Evolutionary conservation across 2,113 vertebrate species (phyloP), one percentile per base, ranked within the genome.

Genomic region (Vidua macroura): DNA sequence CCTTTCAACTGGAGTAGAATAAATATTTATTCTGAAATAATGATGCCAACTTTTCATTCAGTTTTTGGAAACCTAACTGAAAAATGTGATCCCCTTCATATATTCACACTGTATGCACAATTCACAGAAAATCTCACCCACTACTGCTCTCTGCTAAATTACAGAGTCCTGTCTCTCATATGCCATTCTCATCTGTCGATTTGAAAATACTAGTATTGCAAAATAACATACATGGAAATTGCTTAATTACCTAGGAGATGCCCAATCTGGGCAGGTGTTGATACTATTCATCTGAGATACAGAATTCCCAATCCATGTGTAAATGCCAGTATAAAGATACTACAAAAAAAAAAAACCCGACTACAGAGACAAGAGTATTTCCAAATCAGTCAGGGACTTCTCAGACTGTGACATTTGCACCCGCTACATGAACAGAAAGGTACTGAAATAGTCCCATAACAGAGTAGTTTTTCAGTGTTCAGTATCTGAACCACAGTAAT

Each of bases 21-120:
- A 87, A 91, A 93, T 86, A 92, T 83, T 94, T 79, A 69, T 37
- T 62, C 48, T 56, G 76, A 91, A 94, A 68, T 44, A 79, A 81
- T 11, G 18, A 81, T 41, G 79, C 28, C 52, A 86, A 56, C 37
- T 74, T 83, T 59, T 92, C 70, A 64, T 41, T 78, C 60, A 72
- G 43, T 49, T 52, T 69, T 73, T 58, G 41, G 72, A 83, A 88
- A 86, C 41, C 24, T 41, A 62, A 80, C 23, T 77, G 59, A 76
- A 93, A 90, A 90, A 67, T 43, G 27, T 19, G 53, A 88, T 87
- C 60, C 28, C 27, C 44, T 83, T 60, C 52, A 81, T 66, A 68
- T 21, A 94, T 74, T 92, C 43, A 67, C 48, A 60, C 15, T 88
- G 75, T 53, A 59, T 39, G 35, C 17, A 49, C 39, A 88, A 21